Conservation (phyloP, 1,140 invertebrate species). For the Homalodisca vitripennis region DNA sequence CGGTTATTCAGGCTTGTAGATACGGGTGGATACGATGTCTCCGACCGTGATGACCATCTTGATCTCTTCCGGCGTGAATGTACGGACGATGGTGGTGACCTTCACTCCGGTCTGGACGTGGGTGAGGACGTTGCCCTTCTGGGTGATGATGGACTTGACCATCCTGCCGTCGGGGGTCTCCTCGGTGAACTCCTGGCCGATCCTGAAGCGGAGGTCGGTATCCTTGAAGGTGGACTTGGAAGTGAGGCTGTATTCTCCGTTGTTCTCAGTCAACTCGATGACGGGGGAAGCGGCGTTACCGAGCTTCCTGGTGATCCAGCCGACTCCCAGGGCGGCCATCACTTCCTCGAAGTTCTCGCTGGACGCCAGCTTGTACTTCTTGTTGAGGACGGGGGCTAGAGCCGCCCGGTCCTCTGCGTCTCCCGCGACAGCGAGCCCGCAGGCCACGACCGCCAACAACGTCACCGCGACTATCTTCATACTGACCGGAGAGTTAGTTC, state of each 20-base stretch:
- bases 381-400: constrained; percentile 50
- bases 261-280: constrained; percentile 68
- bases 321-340: constrained; percentile 51
- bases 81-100: constrained; percentile 41
- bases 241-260: constrained; percentile 68
- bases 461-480: background rate
- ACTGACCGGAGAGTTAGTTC: background rate
- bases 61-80: constrained; percentile 41
- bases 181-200: constrained; percentile 82
- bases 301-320: constrained; percentile 70
- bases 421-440: background rate
- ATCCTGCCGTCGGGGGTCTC: constrained; percentile 82
- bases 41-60: constrained; percentile 38
- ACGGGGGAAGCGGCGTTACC: constrained; percentile 70
- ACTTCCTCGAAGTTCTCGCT: constrained; percentile 83
- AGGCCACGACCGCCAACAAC: background rate
- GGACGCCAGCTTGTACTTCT: constrained; percentile 70
- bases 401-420: constrained; percentile 3
- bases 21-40: constrained; percentile 11
- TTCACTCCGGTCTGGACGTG: constrained; percentile 61
- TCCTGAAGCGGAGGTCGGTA: constrained; percentile 72
- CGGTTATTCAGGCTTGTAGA: constrained; percentile 9
- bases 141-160: constrained; percentile 69
- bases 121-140: constrained; percentile 67
- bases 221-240: constrained; percentile 85